Percentiles rank a stretch among this genome's conserved stretches.
Conservation (phyloP, 2,888 invertebrate genomes). For the Plebejus anna region DNA sequence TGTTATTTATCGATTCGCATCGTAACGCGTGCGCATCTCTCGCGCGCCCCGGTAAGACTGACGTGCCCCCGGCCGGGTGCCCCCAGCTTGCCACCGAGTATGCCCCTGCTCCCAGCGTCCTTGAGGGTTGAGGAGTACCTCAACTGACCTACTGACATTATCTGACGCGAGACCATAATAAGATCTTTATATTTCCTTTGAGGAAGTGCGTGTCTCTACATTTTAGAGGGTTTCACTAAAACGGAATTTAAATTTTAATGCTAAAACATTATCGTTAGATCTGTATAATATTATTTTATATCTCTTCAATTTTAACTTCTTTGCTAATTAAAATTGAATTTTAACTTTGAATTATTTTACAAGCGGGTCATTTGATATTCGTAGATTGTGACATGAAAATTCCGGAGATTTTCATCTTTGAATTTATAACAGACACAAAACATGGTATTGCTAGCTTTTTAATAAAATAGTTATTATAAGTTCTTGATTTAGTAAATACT, state of each 20-base stretch:
- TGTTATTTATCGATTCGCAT: slow-evolving; percentile 16
- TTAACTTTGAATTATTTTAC: too few species aligned
- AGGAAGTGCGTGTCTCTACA: neutral
- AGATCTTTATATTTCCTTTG: neutral
- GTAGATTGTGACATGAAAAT: too few species aligned
- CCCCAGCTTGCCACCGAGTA: neutral
- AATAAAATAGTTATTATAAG: too few species aligned
- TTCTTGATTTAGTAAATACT: too few species aligned
- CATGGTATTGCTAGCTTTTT: too few species aligned
- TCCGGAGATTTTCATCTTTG: too few species aligned
- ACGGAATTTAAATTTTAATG: neutral
- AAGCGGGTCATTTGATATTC: too few species aligned
- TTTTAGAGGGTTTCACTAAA: neutral
- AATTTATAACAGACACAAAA: too few species aligned
- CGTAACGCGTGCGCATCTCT: slow-evolving; percentile 2
- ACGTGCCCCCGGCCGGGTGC: neutral
- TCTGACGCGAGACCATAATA: neutral
- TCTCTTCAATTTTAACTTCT: neutral
- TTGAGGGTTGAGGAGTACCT: neutral
- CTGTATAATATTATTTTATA: too few species aligned
- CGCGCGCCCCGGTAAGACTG: slow-evolving; percentile 1
- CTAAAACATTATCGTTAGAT: too few species aligned
- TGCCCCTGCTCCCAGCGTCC: slow-evolving; percentile 9
- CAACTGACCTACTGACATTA: slow-evolving; percentile 6
- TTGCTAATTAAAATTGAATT: too few species aligned